Conservation (phyloP, 2,888 invertebrate species). For the Geotrupes spiniger region DNA sequence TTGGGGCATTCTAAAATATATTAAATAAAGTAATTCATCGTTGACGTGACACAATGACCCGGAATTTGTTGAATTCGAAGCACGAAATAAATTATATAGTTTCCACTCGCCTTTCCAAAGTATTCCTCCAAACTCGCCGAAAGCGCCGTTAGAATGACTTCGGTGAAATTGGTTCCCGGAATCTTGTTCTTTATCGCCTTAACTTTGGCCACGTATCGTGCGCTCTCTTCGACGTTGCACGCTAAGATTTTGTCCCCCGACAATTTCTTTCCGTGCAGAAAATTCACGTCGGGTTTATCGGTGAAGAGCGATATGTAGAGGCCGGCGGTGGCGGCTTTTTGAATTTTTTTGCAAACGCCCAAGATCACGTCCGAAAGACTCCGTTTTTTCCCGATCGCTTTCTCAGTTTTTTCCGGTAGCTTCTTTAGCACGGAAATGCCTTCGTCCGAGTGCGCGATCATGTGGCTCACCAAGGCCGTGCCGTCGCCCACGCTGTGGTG, state of each 20-base stretch:
- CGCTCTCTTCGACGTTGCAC: conserved; percentile 12
- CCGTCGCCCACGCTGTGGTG: conserved; percentile 18
- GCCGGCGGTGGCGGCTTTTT: too few relatives aligned
- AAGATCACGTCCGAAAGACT: background rate
- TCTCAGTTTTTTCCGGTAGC: background rate
- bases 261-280: conserved; percentile 12
- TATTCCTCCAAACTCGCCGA: conserved; percentile 18
- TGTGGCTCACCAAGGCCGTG: conserved; percentile 5
- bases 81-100: too few relatives aligned
- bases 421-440: conserved; percentile 3
- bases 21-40: too few relatives aligned
- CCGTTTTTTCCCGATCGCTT: background rate
- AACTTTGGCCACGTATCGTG: conserved; percentile 13
- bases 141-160: conserved; percentile 14
- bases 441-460: conserved; percentile 8
- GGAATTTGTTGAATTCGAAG: too few relatives aligned
- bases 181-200: conserved; percentile 15
- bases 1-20: too few relatives aligned
- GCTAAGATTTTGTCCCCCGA: conserved; percentile 15
- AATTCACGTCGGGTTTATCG: conserved; percentile 8
- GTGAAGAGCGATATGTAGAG: too few relatives aligned
- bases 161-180: conserved; percentile 12
- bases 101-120: conserved; percentile 10
- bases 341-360: background rate
- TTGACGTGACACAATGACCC: too few relatives aligned